Evolutionary conservation across 2,888 invertebrate genomes (phyloP), one percentile per base, ranked within the genome.

Genomic region (Gastracanthus pulcherrimus): DNA sequence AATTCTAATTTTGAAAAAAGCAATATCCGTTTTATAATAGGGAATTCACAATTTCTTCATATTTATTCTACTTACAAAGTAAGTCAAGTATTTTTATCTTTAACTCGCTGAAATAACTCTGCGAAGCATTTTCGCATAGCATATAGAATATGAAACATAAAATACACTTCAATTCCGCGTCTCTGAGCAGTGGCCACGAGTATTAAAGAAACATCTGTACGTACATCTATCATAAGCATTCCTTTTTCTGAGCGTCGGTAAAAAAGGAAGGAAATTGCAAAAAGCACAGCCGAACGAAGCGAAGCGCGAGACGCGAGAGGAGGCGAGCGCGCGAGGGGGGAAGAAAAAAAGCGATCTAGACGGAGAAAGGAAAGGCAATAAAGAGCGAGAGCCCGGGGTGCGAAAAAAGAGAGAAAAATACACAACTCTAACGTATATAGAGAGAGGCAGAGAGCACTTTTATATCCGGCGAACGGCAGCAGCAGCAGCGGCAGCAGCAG

Each of bases 251-350:
- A 13, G 29, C 13, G 29, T n/a, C 31, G 3, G 13, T 29, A 67
- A 62, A 64, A 80, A 62, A 51, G n/a, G 26, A 69, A 62, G 78
- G 60, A 79, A 83, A 72, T 71, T 76, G 78, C 71, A 76, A 76
- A 78, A 78, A 72, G 76, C 74, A 55, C 71, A 48, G 45, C 29
- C 29, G 29, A 23, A 58, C 64, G 51, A 34, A 62, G 58, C 23
- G 16, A 51, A 6, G 38, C 66, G 48, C 11, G 70, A 23, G 23
- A 34, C 41, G 34, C 7, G 81, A 19, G 29, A 26, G 19, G 41
- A 31, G 23, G 41, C n/a, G 45, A 51, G 62, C 41, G 34, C 7
- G 81, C 23, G 29, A 26, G 19, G 41, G 38, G 23, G 41, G 11
- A 26, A 62, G 29, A 66, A 69, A 62, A 79, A 83, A 48, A 31